Evolutionary conservation across 2,113 vertebrate genomes (phyloP).

Genomic region (Otolemur garnettii): DNA sequence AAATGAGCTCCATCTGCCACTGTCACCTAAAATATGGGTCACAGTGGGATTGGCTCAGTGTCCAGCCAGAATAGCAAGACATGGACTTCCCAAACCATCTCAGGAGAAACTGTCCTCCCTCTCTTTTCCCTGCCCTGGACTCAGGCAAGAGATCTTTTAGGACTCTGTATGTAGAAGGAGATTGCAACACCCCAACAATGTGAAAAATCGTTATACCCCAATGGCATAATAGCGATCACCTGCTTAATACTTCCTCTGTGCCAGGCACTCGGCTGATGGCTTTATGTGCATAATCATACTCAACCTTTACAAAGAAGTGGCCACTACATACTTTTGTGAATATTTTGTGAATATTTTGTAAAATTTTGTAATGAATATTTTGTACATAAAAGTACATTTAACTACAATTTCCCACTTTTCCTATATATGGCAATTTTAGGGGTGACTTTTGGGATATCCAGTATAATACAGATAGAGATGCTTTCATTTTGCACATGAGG

Average conservation of each 20-base stretch:
- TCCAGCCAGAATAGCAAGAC: not conserved
- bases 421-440: too few species aligned
- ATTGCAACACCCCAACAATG: not conserved
- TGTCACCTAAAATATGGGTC: not conserved
- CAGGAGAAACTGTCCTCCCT: not conserved
- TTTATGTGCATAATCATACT: not conserved
- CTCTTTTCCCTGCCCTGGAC: not conserved
- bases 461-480: not conserved
- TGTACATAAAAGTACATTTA: too few species aligned
- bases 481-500: conserved; percentile 4
- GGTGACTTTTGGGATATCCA: too few species aligned
- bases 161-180: not conserved
- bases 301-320: not conserved
- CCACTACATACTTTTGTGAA: too few species aligned
- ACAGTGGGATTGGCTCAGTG: not conserved
- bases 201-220: not conserved
- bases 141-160: not conserved
- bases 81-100: not conserved
- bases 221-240: not conserved
- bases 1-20: not conserved
- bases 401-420: too few species aligned
- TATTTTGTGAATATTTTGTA: too few species aligned
- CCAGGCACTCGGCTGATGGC: not conserved
- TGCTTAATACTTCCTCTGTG: not conserved
- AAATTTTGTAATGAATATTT: too few species aligned